Evolutionary conservation across 1,140 invertebrate genomes (phyloP).

Genomic region (Brachionus angularis): DNA sequence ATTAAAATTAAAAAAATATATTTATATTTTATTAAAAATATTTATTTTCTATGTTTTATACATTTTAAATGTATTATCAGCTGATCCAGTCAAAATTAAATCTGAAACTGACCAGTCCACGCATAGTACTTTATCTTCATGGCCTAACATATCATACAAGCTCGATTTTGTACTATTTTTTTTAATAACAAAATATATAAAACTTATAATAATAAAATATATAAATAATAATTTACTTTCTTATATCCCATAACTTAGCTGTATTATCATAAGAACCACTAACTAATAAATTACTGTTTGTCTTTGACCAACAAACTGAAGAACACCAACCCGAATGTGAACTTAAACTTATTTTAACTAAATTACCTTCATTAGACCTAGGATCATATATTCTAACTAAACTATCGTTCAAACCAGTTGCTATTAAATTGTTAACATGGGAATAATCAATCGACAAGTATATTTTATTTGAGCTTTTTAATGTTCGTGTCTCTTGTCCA

Average conservation of each 20-base stretch:
- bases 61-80: conserved; percentile 86
- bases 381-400: conserved; percentile 38
- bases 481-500: conserved; percentile 51
- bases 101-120: conserved; percentile 86
- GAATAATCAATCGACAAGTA: conserved; percentile 31
- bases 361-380: conserved; percentile 67
- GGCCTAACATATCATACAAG: conserved; percentile 84
- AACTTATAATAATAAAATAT: conserved; percentile 1
- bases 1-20: too few species aligned
- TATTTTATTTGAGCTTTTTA: conserved; percentile 47
- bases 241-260: conserved; percentile 90
- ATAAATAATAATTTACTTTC: conserved; percentile 64
- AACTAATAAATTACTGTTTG: conserved; percentile 77
- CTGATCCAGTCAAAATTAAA: conserved; percentile 80
- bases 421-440: conserved; percentile 12
- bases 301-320: conserved; percentile 80
- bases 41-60: conserved; percentile 54
- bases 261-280: conserved; percentile 84
- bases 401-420: conserved; percentile 20
- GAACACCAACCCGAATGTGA: conserved; percentile 89
- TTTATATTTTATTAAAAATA: too few species aligned
- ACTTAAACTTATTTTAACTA: conserved; percentile 79
- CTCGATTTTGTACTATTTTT: conserved; percentile 83
- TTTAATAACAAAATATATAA: conserved; percentile 58
- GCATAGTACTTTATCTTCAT: conserved; percentile 86